A percentile compares a stretch with the other conserved stretches of the same genome.
These are phyloP conservation scores for Dromiciops gliroides DNA, from an alignment of 2,113 vertebrate genomes.

Conservation along the genomic window DNA sequence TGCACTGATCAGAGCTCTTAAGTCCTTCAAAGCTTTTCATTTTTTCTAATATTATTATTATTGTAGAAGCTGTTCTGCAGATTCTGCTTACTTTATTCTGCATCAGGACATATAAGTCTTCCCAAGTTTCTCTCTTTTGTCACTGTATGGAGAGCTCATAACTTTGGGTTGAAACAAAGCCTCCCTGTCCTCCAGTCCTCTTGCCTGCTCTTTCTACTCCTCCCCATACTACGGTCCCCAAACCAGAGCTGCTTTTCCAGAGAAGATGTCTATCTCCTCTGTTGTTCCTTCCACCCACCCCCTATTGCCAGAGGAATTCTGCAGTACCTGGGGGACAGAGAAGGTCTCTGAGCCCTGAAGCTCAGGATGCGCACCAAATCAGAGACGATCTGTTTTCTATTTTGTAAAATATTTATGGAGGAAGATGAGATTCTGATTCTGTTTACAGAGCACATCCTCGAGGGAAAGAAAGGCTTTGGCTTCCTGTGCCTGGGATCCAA, in stretches of 20 bases:
- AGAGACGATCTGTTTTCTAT: not conserved
- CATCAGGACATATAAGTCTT: not conserved
- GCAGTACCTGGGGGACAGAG: not conserved
- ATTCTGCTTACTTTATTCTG: not conserved
- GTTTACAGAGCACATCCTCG: not conserved
- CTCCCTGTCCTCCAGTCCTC: not conserved
- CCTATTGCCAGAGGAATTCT: not conserved
- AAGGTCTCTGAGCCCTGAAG: not conserved
- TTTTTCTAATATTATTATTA: not conserved
- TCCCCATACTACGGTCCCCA: not conserved
- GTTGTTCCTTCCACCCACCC: not conserved
- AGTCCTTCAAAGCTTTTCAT: not conserved
- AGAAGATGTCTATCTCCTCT: not conserved
- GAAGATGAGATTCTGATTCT: not conserved
- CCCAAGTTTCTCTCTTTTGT: not conserved
- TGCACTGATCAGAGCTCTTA: not conserved
- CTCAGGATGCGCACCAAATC: not conserved
- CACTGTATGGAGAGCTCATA: not conserved
- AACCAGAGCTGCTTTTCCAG: not conserved
- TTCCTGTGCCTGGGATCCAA: not conserved
- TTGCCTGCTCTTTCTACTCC: not conserved
- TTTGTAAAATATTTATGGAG: conserved; percentile 1
- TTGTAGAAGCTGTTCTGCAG: not conserved
- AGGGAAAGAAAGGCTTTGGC: not conserved
- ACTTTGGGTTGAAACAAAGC: not conserved